These are phyloP conservation scores for Pipistrellus pipistrellus DNA, from an alignment of 2,797 vertebrate species.

Conservation along the genomic window DNA sequence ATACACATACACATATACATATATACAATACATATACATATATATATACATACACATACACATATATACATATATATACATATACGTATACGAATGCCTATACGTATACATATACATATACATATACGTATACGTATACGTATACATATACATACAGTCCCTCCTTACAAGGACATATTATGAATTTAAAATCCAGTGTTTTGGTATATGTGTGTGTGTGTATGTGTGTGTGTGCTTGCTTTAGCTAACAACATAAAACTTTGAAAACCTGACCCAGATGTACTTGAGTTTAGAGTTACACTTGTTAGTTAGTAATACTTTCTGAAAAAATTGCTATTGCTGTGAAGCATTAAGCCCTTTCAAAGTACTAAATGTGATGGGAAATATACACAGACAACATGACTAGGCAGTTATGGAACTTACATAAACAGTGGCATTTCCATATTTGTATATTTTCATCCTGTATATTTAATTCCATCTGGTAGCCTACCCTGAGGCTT, in stretches of 20 bases:
- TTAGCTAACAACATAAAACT: conserved; percentile 58
- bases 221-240: neutral
- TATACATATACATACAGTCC: neutral
- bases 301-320: conserved; percentile 43
- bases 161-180: neutral
- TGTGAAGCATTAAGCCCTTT: conserved; percentile 49
- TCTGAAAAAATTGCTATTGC: conserved; percentile 31
- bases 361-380: conserved; percentile 23
- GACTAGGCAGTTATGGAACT: conserved; percentile 23
- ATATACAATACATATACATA: neutral
- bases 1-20: neutral
- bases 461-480: conserved; percentile 74
- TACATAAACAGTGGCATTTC: conserved; percentile 66
- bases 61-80: neutral
- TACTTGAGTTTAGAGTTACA: conserved; percentile 52
- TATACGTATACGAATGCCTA: too few relatives aligned
- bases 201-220: neutral
- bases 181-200: neutral
- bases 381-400: conserved; percentile 41
- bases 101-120: neutral
- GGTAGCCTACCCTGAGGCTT: conserved; percentile 72
- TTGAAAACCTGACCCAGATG: conserved; percentile 47
- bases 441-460: conserved; percentile 58
- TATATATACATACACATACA: neutral
- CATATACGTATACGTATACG: neutral